These are phyloP conservation scores for Desmodus rotundus DNA, from an alignment of 2,113 vertebrate genomes.

Conservation along the genomic window DNA sequence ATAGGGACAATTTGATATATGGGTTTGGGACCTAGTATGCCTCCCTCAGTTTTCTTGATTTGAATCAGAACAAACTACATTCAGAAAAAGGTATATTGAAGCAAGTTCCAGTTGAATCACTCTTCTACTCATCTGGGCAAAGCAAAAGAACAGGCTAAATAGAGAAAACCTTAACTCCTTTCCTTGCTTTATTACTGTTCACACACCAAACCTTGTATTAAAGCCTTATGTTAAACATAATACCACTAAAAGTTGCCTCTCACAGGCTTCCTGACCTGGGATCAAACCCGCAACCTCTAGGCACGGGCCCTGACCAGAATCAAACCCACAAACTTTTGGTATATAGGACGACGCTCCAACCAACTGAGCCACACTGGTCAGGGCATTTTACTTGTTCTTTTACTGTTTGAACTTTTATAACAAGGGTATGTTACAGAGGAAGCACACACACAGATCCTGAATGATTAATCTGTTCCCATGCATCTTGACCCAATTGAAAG, in stretches of 20 bases:
- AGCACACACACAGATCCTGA: not conserved
- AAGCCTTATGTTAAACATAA: not conserved
- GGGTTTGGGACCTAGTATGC: not conserved
- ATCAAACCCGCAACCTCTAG: no score
- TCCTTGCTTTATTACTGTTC: not conserved
- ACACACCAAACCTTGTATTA: not conserved
- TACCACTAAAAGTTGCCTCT: not conserved
- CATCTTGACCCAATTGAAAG: slow-evolving; percentile 22
- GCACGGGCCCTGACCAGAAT: no score
- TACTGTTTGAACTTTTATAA: not conserved
- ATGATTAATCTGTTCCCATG: not conserved
- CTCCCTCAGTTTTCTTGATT: not conserved
- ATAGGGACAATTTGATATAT: slow-evolving; percentile 15
- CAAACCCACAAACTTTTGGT: no score
- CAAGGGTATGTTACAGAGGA: not conserved
- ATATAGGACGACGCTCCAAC: no score
- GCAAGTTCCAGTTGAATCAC: not conserved
- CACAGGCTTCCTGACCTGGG: no score
- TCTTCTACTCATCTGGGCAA: not conserved
- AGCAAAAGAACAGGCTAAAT: not conserved
- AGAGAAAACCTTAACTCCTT: not conserved
- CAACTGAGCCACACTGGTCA: no score
- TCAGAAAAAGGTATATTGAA: not conserved
- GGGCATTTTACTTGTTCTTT: not conserved
- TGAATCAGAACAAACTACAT: slow-evolving; percentile 2